These are phyloP conservation scores for Beaufortia kweichowensis DNA, from an alignment of 2,113 vertebrate species.

Conservation along the genomic window DNA sequence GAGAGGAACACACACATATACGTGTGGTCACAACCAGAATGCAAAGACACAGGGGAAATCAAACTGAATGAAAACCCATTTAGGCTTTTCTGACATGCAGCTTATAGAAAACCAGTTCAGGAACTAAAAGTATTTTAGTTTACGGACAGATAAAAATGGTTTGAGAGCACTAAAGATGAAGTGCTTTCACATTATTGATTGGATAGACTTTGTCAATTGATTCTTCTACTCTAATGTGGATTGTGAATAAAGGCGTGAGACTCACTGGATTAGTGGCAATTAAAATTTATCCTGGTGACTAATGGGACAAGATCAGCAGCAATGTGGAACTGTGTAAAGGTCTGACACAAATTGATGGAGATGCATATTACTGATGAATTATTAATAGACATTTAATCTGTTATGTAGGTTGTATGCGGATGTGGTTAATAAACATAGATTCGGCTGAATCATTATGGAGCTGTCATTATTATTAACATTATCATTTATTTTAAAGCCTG, in stretches of 20 bases:
- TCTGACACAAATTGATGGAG: background rate
- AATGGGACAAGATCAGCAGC: background rate
- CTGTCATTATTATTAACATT: background rate
- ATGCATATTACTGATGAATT: background rate
- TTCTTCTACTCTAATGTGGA: background rate
- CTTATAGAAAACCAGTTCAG: background rate
- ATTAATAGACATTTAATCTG: background rate
- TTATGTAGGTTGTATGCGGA: background rate
- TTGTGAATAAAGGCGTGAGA: background rate
- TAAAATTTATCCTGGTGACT: no score
- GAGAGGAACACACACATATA: conserved; percentile 44
- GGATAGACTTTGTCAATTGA: background rate
- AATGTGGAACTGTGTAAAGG: background rate
- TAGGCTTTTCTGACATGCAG: background rate
- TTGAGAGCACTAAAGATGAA: no score
- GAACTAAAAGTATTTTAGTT: background rate
- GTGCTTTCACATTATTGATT: background rate
- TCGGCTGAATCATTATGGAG: background rate
- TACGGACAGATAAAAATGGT: background rate
- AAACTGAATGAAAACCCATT: no score
- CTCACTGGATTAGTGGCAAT: background rate
- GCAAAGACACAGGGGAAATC: background rate
- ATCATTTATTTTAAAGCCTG: background rate
- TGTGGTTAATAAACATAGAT: background rate
- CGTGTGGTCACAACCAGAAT: background rate